Evolutionary conservation across 2,113 vertebrate genomes (phyloP).

Genomic region (Mastomys natalensis): DNA sequence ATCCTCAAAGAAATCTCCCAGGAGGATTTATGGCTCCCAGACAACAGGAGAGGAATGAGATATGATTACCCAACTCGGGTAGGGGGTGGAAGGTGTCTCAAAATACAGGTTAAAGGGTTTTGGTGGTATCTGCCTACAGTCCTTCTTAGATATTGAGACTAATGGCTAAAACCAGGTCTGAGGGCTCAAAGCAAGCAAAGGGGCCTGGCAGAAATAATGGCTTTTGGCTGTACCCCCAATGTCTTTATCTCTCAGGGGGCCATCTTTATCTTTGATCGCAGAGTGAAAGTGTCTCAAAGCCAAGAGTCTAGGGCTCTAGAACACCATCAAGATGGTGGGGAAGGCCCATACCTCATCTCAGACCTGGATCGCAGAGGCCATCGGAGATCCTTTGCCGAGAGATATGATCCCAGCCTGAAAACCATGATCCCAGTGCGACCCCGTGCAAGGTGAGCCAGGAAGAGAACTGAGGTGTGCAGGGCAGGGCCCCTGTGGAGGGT

Average conservation of each 20-base stretch:
- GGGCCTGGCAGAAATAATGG: neutral
- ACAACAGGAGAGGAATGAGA: neutral
- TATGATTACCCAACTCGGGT: neutral
- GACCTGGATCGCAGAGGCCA: constrained; percentile 67
- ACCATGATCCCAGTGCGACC: constrained; percentile 83
- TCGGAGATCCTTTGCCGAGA: constrained; percentile 75
- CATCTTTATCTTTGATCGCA: neutral
- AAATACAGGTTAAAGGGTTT: neutral
- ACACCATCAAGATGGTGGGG: constrained; percentile 53
- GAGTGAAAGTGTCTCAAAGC: neutral
- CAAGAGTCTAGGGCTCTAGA: neutral
- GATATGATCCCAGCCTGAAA: constrained; percentile 87
- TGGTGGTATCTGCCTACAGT: neutral
- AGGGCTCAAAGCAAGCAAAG: neutral
- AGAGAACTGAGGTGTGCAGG: neutral
- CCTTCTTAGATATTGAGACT: no score
- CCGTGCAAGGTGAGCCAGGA: constrained; percentile 73
- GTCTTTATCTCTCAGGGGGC: neutral
- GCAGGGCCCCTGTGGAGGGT: neutral
- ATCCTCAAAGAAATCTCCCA: neutral
- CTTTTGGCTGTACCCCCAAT: no score
- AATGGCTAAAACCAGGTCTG: neutral
- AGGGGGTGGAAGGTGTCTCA: neutral
- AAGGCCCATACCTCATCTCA: constrained; percentile 62
- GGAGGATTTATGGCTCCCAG: neutral